A percentile compares a stretch with the other conserved stretches of the same genome.
These are phyloP conservation scores for Ectemnius cavifrons DNA, from an alignment of 2,888 invertebrate genomes.

Conservation along the genomic window DNA sequence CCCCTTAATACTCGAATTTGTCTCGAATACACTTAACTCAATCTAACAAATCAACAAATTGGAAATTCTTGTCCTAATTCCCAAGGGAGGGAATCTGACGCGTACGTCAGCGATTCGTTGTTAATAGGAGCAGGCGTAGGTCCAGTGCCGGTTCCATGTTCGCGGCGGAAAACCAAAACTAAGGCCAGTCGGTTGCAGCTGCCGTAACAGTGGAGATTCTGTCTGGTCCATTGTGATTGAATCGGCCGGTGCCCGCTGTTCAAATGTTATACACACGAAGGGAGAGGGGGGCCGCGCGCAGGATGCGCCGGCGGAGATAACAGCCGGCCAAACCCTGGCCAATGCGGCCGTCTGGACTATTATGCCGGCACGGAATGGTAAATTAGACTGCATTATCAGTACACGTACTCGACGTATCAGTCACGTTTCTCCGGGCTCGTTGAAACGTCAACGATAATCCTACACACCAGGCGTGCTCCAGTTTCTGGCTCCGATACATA, in stretches of 20 bases:
- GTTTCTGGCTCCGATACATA: constrained; percentile 14
- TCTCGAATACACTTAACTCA: no score
- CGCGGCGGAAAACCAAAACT: no score
- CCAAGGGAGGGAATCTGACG: no score
- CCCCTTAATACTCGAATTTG: no score
- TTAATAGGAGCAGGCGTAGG: no score
- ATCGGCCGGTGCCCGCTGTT: neutral
- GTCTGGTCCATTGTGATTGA: constrained; percentile 13
- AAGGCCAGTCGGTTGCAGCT: no score
- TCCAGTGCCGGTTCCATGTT: no score
- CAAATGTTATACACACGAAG: neutral
- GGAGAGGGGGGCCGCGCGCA: no score
- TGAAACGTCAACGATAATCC: constrained; percentile 54
- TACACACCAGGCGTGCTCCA: constrained; percentile 23
- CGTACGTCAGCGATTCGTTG: no score
- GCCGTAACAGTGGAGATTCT: no score
- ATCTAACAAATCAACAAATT: no score
- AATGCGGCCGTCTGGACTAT: constrained; percentile 44
- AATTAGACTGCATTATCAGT: constrained; percentile 56
- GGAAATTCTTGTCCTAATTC: no score
- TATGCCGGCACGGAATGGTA: constrained; percentile 48
- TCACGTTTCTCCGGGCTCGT: constrained; percentile 29
- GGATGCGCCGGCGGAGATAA: neutral
- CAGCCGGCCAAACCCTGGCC: constrained; percentile 19
- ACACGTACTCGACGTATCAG: constrained; percentile 39